Percentiles rank a stretch among this genome's conserved stretches.
These are phyloP conservation scores for Dascillus cervinus DNA, from an alignment of 2,888 invertebrate species.

Conservation along the genomic window DNA sequence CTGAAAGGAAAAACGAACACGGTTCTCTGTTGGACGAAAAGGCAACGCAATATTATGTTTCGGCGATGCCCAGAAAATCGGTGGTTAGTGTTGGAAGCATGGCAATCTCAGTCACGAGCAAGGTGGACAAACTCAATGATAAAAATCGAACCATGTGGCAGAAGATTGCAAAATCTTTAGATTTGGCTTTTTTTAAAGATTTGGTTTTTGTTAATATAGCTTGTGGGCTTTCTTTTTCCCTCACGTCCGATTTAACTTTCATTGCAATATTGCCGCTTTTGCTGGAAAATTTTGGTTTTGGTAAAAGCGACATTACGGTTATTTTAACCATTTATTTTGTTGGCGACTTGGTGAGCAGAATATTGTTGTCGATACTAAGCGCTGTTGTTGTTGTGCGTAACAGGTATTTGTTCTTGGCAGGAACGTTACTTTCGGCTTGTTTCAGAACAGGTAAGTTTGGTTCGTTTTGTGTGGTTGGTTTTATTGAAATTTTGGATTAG, in stretches of 20 bases:
- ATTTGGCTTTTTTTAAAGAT: constrained; percentile 55
- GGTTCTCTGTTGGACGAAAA: no score
- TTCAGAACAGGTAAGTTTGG: constrained; percentile 53
- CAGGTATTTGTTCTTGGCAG: constrained; percentile 55
- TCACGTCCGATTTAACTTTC: constrained; percentile 64
- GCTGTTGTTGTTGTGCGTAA: constrained; percentile 55
- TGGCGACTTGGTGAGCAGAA: constrained; percentile 59
- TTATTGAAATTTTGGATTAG: constrained; percentile 34
- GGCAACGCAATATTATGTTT: no score
- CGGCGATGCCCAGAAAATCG: no score
- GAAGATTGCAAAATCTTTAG: constrained; percentile 55
- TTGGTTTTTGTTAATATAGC: constrained; percentile 60
- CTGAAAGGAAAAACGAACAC: no score
- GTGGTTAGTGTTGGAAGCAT: constrained; percentile 29
- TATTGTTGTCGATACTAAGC: constrained; percentile 55
- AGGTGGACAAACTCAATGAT: no score
- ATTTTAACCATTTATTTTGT: constrained; percentile 63
- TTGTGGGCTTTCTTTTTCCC: constrained; percentile 59
- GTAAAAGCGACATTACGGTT: constrained; percentile 53
- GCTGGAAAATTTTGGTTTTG: constrained; percentile 50
- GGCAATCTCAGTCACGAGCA: constrained; percentile 24
- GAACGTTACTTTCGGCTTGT: constrained; percentile 58
- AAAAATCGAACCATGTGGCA: no score
- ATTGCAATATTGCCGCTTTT: constrained; percentile 61
- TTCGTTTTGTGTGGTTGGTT: background rate